Conservation (phyloP, 1,140 invertebrate genomes). For the Chrysoperla carnea region DNA sequence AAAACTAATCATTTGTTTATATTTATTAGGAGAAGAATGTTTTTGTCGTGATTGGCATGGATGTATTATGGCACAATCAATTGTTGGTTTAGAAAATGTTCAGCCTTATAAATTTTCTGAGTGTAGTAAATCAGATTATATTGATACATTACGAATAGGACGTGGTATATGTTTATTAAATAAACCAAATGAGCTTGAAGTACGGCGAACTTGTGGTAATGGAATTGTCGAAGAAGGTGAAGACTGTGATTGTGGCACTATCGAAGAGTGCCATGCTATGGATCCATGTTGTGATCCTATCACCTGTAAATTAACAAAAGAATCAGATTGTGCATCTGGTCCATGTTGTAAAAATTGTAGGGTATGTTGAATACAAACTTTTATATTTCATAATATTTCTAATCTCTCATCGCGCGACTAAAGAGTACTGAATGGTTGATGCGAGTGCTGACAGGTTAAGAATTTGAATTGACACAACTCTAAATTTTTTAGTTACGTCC, state of each 20-base stretch:
- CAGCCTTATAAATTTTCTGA: constrained; percentile 88
- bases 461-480: too few relatives aligned
- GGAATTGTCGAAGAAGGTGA: constrained; percentile 86
- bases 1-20: too few relatives aligned
- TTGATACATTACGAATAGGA: constrained; percentile 56
- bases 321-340: constrained; percentile 80
- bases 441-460: too few relatives aligned
- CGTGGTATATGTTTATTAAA: constrained; percentile 76
- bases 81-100: constrained; percentile 76
- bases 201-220: constrained; percentile 75
- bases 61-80: constrained; percentile 87
- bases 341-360: constrained; percentile 84
- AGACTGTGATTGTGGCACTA: constrained; percentile 80
- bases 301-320: constrained; percentile 80
- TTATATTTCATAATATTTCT: too few relatives aligned
- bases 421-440: too few relatives aligned
- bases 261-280: constrained; percentile 63
- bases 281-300: constrained; percentile 93
- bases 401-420: too few relatives aligned
- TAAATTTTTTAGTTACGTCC: constrained; percentile 37
- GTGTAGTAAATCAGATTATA: constrained; percentile 74
- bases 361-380: constrained; percentile 42
- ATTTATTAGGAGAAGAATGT: constrained; percentile 1
- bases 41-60: constrained; percentile 70
- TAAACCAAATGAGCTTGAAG: constrained; percentile 71